phyloP scores from a whole-genome alignment of 2,113 vertebrate genomes.

The Chamaetylas fuelleborni region DNA sequence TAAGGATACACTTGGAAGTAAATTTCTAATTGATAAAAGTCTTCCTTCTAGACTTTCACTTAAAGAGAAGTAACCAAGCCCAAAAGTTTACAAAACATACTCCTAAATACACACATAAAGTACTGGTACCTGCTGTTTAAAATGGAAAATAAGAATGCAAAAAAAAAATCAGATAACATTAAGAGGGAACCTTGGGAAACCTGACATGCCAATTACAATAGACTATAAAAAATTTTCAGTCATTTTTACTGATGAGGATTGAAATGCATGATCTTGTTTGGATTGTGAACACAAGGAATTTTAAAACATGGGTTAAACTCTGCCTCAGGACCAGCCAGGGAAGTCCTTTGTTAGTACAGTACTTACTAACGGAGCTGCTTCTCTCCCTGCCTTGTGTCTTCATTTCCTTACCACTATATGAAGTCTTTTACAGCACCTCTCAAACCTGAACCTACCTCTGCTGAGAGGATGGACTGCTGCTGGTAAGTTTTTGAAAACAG shows the following conservation, averaged over 20 bases:
- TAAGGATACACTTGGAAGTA: neutral
- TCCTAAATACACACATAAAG: neutral
- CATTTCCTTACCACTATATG: neutral
- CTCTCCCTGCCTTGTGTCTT: neutral
- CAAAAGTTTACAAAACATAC: neutral
- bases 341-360: neutral
- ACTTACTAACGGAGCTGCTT: neutral
- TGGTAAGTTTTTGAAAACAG: neutral
- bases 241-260: neutral
- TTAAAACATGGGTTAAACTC: neutral
- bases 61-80: neutral
- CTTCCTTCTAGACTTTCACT: neutral
- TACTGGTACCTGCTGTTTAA: neutral
- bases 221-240: neutral
- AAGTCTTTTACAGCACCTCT: neutral
- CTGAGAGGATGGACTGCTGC: neutral
- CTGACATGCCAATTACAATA: neutral
- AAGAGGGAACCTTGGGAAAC: neutral
- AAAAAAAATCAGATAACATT: neutral
- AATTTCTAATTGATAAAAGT: neutral
- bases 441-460: neutral
- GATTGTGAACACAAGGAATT: neutral
- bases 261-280: neutral
- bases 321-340: neutral
- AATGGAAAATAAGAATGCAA: neutral